Percentiles rank a stretch among this genome's conserved stretches.
phyloP scores from a whole-genome alignment of 2,888 invertebrate species.

The Lymantria dispar region DNA sequence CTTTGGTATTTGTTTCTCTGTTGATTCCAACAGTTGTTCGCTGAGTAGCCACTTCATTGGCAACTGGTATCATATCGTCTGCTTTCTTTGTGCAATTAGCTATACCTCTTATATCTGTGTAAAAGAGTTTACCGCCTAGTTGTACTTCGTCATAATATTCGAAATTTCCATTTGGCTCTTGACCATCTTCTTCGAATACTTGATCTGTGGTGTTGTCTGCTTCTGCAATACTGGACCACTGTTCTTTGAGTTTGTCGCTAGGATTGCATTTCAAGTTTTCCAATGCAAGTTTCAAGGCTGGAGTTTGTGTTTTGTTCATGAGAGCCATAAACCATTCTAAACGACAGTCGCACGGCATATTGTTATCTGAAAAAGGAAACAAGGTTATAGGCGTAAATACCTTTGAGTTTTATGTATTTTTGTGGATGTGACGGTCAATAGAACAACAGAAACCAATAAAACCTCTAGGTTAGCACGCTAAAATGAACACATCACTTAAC shows the following conservation, averaged over 20 bases:
- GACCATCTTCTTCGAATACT: conserved; percentile 43
- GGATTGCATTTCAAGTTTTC: conserved; percentile 71
- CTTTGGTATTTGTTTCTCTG: conserved; percentile 11
- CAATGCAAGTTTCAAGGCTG: conserved; percentile 48
- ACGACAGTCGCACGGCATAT: conserved; percentile 64
- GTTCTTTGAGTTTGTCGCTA: conserved; percentile 47
- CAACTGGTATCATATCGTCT: background rate
- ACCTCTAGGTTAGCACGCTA: too few species aligned
- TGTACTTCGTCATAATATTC: conserved; percentile 73
- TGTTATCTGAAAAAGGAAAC: conserved; percentile 52
- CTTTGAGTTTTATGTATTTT: too few species aligned
- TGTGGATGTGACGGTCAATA: too few species aligned
- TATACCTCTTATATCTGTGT: conserved; percentile 60
- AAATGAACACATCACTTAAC: too few species aligned
- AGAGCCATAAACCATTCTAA: conserved; percentile 65
- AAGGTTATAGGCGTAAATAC: too few species aligned
- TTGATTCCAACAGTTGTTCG: conserved; percentile 1
- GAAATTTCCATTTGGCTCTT: conserved; percentile 48
- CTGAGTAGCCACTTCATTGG: background rate
- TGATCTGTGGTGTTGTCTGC: conserved; percentile 42
- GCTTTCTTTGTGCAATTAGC: conserved; percentile 51
- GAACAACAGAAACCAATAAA: too few species aligned
- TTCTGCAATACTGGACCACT: conserved; percentile 54
- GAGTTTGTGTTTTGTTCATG: conserved; percentile 62
- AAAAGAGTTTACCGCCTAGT: conserved; percentile 70